phyloP scores from a whole-genome alignment of 2,113 vertebrate species.

The Campylorhamphus procurvoides region DNA sequence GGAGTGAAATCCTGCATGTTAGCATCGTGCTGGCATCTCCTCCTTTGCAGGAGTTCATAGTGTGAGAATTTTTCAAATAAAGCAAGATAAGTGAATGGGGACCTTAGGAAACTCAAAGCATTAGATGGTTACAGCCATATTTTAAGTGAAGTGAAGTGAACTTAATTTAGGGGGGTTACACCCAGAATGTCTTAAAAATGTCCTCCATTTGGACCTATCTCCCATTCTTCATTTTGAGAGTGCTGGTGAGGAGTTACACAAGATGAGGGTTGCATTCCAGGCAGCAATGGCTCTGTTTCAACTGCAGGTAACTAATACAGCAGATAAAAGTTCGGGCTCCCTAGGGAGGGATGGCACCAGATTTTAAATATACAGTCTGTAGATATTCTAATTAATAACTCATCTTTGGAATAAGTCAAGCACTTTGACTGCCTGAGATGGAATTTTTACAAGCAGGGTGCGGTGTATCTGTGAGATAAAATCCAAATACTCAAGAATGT shows the following conservation, averaged over 20 bases:
- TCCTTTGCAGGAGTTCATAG: background rate
- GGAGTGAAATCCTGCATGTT: background rate
- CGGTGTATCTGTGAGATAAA: slow-evolving; percentile 60
- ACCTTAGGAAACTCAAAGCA: background rate
- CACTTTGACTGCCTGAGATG: slow-evolving; percentile 10
- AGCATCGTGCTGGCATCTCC: background rate
- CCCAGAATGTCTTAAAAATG: background rate
- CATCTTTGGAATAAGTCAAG: slow-evolving; percentile 17
- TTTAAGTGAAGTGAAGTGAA: background rate
- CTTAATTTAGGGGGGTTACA: background rate
- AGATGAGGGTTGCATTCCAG: background rate
- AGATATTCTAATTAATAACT: slow-evolving; percentile 37
- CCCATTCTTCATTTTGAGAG: background rate
- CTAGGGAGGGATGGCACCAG: background rate
- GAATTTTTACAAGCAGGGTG: slow-evolving; percentile 67
- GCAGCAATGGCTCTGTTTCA: background rate
- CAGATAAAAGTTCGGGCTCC: background rate
- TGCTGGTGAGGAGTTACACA: background rate
- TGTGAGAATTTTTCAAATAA: background rate
- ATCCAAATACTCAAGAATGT: slow-evolving; percentile 42
- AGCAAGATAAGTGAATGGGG: background rate
- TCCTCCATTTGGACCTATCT: background rate
- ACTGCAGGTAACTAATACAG: background rate
- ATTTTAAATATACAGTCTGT: background rate
- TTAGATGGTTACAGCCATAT: background rate